These are phyloP conservation scores for Pomatostomus ruficeps DNA, from an alignment of 2,113 vertebrate species.

Conservation along the genomic window DNA sequence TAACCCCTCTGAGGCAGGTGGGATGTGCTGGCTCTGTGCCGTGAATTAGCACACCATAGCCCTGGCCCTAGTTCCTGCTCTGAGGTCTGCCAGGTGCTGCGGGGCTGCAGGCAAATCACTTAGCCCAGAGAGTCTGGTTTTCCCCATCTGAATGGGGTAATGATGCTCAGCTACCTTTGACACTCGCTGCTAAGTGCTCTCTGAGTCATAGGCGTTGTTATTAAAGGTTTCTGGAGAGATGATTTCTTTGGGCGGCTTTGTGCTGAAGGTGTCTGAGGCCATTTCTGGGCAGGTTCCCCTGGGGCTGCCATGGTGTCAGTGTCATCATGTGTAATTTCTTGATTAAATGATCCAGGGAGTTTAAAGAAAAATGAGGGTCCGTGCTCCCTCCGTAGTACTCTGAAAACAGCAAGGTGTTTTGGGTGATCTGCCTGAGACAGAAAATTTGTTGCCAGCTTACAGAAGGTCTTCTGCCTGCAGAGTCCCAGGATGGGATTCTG, in stretches of 20 bases:
- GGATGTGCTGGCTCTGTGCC: neutral
- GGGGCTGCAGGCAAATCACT: constrained; percentile 32
- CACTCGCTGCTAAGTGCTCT: neutral
- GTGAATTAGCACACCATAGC: neutral
- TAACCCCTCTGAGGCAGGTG: neutral
- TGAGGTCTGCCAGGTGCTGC: constrained; percentile 39
- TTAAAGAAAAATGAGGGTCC: neutral
- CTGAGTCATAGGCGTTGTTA: neutral
- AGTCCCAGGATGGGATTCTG: neutral
- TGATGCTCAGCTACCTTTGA: constrained; percentile 18
- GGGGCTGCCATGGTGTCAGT: accelerated
- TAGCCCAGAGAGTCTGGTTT: neutral
- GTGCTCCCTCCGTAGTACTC: neutral
- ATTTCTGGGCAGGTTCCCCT: neutral
- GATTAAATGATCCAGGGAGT: neutral
- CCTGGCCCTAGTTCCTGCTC: constrained; percentile 2
- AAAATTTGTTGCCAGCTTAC: neutral
- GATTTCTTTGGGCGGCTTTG: neutral
- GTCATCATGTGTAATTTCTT: neutral
- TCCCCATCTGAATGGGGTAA: constrained; percentile 35
- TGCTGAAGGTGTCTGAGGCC: neutral
- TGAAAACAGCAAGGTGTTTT: neutral
- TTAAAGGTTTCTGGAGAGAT: neutral
- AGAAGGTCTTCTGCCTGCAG: neutral
- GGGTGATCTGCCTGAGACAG: neutral